These are phyloP conservation scores for Hypercompe scribonia DNA, from an alignment of 2,888 invertebrate genomes.

Conservation along the genomic window DNA sequence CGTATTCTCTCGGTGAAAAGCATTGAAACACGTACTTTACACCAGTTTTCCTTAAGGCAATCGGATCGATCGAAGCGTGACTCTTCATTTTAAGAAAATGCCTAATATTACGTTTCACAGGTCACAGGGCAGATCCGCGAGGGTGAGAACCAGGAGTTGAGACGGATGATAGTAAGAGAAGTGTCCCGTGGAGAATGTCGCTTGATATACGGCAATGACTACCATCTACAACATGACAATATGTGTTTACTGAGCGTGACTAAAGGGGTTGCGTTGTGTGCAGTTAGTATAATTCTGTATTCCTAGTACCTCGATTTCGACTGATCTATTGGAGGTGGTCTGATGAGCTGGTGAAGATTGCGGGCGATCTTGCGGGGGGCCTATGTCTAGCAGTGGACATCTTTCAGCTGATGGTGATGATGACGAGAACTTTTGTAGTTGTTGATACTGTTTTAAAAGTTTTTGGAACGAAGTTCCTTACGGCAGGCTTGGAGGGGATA, in stretches of 20 bases:
- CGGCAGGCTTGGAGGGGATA: too few species aligned
- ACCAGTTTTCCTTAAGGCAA: too few species aligned
- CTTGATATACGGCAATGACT: slow-evolving; percentile 75
- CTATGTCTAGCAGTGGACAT: too few species aligned
- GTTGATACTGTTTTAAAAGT: too few species aligned
- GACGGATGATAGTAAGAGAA: slow-evolving; percentile 78
- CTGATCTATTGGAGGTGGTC: not conserved
- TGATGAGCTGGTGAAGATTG: too few species aligned
- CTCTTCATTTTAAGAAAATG: not conserved
- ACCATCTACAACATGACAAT: slow-evolving; percentile 78
- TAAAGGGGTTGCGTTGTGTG: slow-evolving; percentile 78
- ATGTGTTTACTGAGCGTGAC: slow-evolving; percentile 74
- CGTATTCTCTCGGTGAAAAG: too few species aligned
- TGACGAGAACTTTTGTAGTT: too few species aligned
- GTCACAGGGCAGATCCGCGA: slow-evolving; percentile 78
- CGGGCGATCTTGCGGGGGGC: too few species aligned
- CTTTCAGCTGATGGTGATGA: too few species aligned
- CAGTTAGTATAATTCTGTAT: slow-evolving; percentile 60
- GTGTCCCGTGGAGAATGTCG: slow-evolving; percentile 69
- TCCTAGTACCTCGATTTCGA: not conserved
- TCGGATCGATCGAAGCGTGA: too few species aligned
- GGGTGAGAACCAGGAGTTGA: slow-evolving; percentile 78
- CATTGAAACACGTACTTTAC: too few species aligned
- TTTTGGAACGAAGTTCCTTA: too few species aligned
- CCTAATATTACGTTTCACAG: slow-evolving; percentile 51